A percentile compares a stretch with the other conserved stretches of the same genome.
phyloP scores from a whole-genome alignment of 2,797 vertebrate genomes.

The Mus minutoides region DNA sequence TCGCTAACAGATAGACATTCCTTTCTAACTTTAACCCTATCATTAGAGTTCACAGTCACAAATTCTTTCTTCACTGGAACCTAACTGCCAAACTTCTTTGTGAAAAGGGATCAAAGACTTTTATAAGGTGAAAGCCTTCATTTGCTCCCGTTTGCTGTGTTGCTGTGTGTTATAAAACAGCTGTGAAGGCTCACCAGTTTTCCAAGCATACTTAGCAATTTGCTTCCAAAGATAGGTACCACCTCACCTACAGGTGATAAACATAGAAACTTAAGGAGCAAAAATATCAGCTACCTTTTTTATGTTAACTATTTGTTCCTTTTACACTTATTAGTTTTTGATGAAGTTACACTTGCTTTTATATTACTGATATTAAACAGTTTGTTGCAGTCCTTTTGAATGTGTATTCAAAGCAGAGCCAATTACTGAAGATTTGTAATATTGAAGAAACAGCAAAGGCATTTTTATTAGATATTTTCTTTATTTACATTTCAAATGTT shows the following conservation, averaged over 20 bases:
- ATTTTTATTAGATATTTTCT: too few species aligned
- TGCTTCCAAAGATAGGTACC: neutral
- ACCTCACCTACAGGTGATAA: neutral
- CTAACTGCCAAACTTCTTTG: neutral
- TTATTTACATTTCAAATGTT: too few species aligned
- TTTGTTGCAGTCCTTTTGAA: neutral
- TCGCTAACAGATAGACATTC: neutral
- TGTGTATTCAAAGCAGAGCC: neutral
- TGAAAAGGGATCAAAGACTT: neutral
- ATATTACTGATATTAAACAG: neutral
- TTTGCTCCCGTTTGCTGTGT: neutral
- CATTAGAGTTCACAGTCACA: neutral
- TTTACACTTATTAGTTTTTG: neutral
- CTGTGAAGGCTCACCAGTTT: neutral
- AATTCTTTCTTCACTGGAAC: neutral
- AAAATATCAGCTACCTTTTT: neutral
- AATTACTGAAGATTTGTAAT: neutral
- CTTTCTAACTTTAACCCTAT: neutral
- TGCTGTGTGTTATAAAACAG: neutral
- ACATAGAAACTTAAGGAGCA: neutral
- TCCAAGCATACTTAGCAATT: neutral
- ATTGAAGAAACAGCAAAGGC: constrained; percentile 1
- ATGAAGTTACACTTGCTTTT: neutral
- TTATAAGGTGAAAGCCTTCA: neutral
- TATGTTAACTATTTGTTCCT: neutral